Base-by-base conservation (phyloP, 2,888 invertebrate species). In the Aphodius sticticus region DNA sequence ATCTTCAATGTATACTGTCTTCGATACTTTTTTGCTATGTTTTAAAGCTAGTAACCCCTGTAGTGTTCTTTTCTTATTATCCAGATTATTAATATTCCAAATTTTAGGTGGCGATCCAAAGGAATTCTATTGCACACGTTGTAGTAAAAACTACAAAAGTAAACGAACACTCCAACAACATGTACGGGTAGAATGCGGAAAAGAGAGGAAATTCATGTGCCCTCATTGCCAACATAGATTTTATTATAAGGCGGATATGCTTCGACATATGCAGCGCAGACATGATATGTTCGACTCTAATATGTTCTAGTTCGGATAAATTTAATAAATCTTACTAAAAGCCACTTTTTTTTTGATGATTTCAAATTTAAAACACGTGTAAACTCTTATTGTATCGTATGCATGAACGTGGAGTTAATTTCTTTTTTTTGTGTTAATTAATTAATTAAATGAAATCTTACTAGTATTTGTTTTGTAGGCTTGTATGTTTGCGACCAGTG, bases 171-270 rank as follows among this genome's bases (percentile, higher is more conserved):
- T 74, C n/a, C 36, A 35, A n/a, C 35, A 35, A 7, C 74, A 74
- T 37, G 74, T 70, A n/a, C 70, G 70, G 1, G 15, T 16, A 6
- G 70, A 70, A 15, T 70, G 70, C 70, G 70, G 70, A 6, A 70
- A 70, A 6, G 70, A 70, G 71, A 71, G 70, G 37, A 35, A 70
- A 38, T 77, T 77, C 37, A 9, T 71, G 16, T 82, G 82, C 71
- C 69, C 69, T 2, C 69, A 77, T 16, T 83, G 82, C 71, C 36
- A 38, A 9, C 76, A 80, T 16, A 70, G 75, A 53, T 83, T 79
- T 80, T 80, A 78, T 16, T 81, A 82, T 37, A 80, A 78, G 26
- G 76, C 76, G 37, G 80, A 79, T 74, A 71, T 79, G 38, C 76
- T 79, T 70, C 69, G 76, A 53, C 79, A 79, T 69, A 77, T 77